A percentile compares a stretch with the other conserved stretches of the same genome.
These are phyloP conservation scores for Drosophila repletoides DNA, from an alignment of 1,140 invertebrate species.

Conservation along the genomic window DNA sequence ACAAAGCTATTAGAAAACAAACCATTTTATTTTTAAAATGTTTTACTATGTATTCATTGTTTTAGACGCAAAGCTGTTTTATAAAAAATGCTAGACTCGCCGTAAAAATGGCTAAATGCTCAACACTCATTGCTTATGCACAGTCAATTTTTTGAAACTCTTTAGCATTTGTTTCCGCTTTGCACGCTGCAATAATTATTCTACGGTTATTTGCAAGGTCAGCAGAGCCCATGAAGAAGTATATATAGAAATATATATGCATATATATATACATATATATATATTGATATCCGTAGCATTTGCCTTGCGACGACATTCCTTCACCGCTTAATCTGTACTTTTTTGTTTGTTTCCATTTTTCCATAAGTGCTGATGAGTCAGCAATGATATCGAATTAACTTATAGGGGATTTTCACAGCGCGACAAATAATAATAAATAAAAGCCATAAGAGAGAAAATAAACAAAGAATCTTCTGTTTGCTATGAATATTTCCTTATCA, in stretches of 20 bases:
- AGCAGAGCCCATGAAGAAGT: conserved; percentile 7
- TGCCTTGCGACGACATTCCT: conserved; percentile 19
- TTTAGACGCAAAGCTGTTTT: no score
- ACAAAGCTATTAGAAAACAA: no score
- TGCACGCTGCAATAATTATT: conserved; percentile 2
- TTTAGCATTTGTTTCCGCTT: background rate
- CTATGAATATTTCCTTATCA: conserved; percentile 23
- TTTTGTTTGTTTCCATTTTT: no score
- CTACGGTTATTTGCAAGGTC: conserved; percentile 23
- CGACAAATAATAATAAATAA: background rate
- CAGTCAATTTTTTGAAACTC: background rate
- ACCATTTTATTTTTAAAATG: no score
- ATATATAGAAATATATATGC: background rate
- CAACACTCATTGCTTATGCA: no score
- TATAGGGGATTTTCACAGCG: conserved; percentile 19
- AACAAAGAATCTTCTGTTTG: conserved; percentile 13
- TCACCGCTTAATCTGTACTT: conserved; percentile 24
- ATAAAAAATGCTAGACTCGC: no score
- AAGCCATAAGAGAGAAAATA: no score
- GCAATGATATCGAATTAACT: conserved; percentile 13
- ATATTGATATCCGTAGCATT: background rate
- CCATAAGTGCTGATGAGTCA: conserved; percentile 30
- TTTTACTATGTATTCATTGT: no score
- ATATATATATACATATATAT: background rate
- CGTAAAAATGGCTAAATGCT: no score